These are phyloP conservation scores for Muscina levida DNA, from an alignment of 2,888 invertebrate species.

Conservation along the genomic window DNA sequence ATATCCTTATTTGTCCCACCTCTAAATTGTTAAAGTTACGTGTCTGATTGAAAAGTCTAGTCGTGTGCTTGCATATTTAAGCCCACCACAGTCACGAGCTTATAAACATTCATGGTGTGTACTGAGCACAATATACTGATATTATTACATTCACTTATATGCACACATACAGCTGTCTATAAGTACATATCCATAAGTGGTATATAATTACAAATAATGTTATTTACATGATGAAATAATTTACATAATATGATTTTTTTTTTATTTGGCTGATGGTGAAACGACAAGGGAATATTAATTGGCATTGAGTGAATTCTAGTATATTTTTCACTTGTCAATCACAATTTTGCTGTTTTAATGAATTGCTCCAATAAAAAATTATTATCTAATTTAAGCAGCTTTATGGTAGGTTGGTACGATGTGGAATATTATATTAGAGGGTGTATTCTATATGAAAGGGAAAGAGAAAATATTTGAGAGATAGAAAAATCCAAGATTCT, in stretches of 20 bases:
- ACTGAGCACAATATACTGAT: neutral
- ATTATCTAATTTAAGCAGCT: neutral
- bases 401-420: no score
- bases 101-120: neutral
- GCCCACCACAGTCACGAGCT: neutral
- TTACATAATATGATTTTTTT: conserved; percentile 35
- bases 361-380: conserved; percentile 1
- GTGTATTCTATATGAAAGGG: no score
- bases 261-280: conserved; percentile 26
- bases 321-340: neutral
- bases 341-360: neutral
- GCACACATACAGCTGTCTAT: neutral
- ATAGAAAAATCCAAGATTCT: no score
- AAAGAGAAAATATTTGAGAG: no score
- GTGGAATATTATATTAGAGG: no score
- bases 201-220: conserved; percentile 46
- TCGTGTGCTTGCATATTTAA: neutral
- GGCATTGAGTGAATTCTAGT: neutral
- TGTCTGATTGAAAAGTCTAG: neutral
- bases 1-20: neutral
- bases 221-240: conserved; percentile 52
- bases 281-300: conserved; percentile 32
- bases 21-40: neutral
- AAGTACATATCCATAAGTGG: conserved; percentile 19
- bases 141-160: neutral